A percentile compares a stretch with the other conserved stretches of the same genome.
These are phyloP conservation scores for Harpagoxenus sublaevis DNA, from an alignment of 2,888 invertebrate species.

Conservation along the genomic window DNA sequence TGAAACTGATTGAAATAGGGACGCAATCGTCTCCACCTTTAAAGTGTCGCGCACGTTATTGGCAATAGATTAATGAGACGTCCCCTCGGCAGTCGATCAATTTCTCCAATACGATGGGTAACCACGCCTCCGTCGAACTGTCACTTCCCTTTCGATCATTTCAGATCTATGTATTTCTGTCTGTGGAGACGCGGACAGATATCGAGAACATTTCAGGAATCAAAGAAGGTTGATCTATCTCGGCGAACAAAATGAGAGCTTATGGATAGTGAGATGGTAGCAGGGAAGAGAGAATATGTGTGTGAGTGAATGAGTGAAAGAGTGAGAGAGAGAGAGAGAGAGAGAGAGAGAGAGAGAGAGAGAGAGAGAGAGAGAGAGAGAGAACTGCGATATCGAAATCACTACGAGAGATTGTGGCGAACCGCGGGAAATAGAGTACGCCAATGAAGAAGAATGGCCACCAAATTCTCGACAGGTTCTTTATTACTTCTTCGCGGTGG, in stretches of 20 bases:
- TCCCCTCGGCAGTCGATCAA: constrained; percentile 61
- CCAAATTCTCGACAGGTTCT: constrained; percentile 78
- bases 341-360: constrained; percentile 14
- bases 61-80: constrained; percentile 66
- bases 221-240: constrained; percentile 62
- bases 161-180: constrained; percentile 63
- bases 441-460: constrained; percentile 78
- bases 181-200: constrained; percentile 59
- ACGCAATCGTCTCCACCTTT: constrained; percentile 44
- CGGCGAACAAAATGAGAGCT: constrained; percentile 18
- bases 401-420: constrained; percentile 72
- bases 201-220: constrained; percentile 64
- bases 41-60: constrained; percentile 39
- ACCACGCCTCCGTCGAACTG: constrained; percentile 14
- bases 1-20: constrained; percentile 45
- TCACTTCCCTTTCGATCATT: constrained; percentile 50
- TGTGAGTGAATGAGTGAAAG: no score
- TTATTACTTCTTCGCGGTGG: constrained; percentile 73
- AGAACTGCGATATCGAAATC: constrained; percentile 66
- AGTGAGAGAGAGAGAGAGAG: not conserved
- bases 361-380: not conserved
- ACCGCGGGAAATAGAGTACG: constrained; percentile 77
- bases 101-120: constrained; percentile 53
- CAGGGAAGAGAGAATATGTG: not conserved
- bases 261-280: constrained; percentile 15